Conservation (phyloP, 1,140 invertebrate genomes). For the Anastrepha obliqua region DNA sequence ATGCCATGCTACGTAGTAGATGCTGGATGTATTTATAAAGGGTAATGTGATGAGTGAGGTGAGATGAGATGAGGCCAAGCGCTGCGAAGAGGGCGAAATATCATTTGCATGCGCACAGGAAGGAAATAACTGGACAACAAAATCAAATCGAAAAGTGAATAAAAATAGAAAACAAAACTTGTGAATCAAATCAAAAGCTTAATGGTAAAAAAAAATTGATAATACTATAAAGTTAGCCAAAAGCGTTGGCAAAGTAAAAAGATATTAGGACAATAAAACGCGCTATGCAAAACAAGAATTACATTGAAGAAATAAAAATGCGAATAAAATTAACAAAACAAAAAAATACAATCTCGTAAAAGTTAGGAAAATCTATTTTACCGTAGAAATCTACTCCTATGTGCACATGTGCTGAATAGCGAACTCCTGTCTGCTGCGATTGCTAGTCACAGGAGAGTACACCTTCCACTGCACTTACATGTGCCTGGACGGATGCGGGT, state of each 20-base stretch:
- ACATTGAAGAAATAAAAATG: conserved; percentile 45
- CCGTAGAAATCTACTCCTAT: background rate
- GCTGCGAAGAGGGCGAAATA: conserved; percentile 39
- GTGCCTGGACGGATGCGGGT: background rate
- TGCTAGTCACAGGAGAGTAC: background rate
- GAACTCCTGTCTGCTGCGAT: background rate
- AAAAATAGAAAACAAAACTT: conserved; percentile 39
- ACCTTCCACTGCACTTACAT: background rate
- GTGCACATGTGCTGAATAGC: background rate
- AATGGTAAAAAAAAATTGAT: conserved; percentile 5
- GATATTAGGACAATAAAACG: conserved; percentile 48
- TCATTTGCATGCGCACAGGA: conserved; percentile 51
- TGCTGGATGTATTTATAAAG: background rate
- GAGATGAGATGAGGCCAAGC: background rate
- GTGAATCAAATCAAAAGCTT: conserved; percentile 46
- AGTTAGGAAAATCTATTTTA: conserved; percentile 40
- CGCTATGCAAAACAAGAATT: conserved; percentile 31
- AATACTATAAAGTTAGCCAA: conserved; percentile 43
- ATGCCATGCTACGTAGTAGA: background rate
- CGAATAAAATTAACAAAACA: background rate
- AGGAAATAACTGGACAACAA: conserved; percentile 41
- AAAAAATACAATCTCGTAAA: conserved; percentile 13
- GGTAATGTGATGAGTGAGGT: background rate
- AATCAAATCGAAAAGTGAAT: conserved; percentile 50
- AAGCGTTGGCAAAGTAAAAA: conserved; percentile 34